Evolutionary conservation across 2,888 invertebrate genomes (phyloP).

Genomic region (Drosophila picticornis): DNA sequence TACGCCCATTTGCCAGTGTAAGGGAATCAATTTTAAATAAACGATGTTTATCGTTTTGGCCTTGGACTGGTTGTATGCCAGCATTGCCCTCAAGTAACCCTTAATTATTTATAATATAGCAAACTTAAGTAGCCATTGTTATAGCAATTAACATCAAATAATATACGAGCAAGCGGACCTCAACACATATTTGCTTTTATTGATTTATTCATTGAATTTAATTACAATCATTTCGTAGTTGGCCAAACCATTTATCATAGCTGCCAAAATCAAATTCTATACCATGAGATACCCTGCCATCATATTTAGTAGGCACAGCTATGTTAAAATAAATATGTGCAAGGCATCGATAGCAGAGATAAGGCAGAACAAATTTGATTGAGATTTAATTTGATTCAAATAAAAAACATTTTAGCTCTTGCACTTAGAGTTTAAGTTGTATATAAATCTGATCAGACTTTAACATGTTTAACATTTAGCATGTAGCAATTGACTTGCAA

Average conservation of each 20-base stretch:
- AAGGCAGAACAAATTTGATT: not conserved
- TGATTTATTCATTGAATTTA: slow-evolving; percentile 5
- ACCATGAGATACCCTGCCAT: not conserved
- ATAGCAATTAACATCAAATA: not conserved
- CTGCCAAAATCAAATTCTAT: not conserved
- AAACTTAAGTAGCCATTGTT: not conserved
- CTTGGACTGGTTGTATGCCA: not conserved
- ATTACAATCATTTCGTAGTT: not conserved
- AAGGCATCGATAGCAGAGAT: not conserved
- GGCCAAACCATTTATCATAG: not conserved
- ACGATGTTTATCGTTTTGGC: not conserved
- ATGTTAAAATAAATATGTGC: not conserved
- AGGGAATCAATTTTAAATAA: not conserved
- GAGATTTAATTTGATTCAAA: not conserved
- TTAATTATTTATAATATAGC: slow-evolving; percentile 4
- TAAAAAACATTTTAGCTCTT: not conserved
- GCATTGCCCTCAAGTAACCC: not conserved
- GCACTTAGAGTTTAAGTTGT: not conserved
- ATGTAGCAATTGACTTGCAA: not conserved
- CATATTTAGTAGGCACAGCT: not conserved
- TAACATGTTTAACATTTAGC: not conserved
- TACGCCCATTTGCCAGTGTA: not conserved
- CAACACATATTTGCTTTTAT: slow-evolving; percentile 1
- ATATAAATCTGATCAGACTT: not conserved
- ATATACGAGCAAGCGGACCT: not conserved